Evolutionary conservation across 2,888 invertebrate species (phyloP).

Genomic region (Antheraea yamamai): DNA sequence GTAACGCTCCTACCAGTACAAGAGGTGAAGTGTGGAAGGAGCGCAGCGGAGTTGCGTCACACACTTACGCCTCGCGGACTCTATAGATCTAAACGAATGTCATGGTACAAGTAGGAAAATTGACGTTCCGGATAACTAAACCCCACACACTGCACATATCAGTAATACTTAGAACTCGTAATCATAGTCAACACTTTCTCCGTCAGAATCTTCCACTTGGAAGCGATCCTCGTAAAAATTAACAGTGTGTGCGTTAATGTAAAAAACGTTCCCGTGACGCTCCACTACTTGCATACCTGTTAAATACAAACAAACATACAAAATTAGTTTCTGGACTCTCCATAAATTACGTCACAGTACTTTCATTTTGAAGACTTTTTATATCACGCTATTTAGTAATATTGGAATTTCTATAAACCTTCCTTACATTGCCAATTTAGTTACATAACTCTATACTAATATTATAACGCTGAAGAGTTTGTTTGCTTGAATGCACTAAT

Average conservation of each 20-base stretch:
- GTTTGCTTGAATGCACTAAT: too few species aligned
- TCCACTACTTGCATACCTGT: constrained; percentile 64
- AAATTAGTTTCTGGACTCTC: not conserved
- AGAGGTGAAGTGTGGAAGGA: too few species aligned
- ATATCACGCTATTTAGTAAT: not conserved
- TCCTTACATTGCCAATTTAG: too few species aligned
- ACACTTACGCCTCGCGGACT: too few species aligned
- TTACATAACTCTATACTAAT: too few species aligned
- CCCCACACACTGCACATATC: not conserved
- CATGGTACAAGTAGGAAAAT: not conserved
- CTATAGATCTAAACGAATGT: not conserved
- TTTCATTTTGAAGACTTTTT: not conserved
- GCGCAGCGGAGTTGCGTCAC: too few species aligned
- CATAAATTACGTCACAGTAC: not conserved
- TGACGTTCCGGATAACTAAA: not conserved
- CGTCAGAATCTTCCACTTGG: constrained; percentile 66
- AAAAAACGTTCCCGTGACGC: constrained; percentile 62
- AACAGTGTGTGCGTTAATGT: constrained; percentile 68
- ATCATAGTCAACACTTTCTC: constrained; percentile 72
- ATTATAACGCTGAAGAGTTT: too few species aligned
- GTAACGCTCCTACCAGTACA: too few species aligned
- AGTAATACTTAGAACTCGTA: constrained; percentile 61
- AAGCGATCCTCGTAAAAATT: constrained; percentile 69
- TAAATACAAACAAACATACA: constrained; percentile 23
- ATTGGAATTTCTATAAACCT: too few species aligned